These are phyloP conservation scores for Lochmaea capreae DNA, from an alignment of 2,888 invertebrate species.

Conservation along the genomic window DNA sequence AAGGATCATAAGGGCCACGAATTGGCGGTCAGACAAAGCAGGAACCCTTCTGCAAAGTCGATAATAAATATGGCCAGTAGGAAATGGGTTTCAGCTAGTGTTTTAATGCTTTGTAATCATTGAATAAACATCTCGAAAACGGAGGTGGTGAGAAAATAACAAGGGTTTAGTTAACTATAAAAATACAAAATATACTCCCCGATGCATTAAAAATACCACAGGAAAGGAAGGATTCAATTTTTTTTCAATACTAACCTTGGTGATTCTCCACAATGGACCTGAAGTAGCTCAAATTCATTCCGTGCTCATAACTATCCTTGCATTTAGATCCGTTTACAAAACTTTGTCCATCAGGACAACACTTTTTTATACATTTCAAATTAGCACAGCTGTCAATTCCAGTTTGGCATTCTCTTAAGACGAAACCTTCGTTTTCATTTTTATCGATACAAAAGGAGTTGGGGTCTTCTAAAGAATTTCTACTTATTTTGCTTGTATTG, in stretches of 20 bases:
- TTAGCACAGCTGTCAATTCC: constrained; percentile 49
- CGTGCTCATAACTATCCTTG: constrained; percentile 53
- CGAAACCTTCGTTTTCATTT: constrained; percentile 43
- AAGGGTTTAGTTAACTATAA: too few species aligned
- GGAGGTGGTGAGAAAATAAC: too few species aligned
- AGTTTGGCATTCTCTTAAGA: constrained; percentile 52
- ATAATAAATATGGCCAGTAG: too few species aligned
- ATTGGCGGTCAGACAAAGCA: too few species aligned
- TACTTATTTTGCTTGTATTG: neutral
- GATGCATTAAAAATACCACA: too few species aligned
- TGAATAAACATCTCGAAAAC: too few species aligned
- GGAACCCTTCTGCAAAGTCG: too few species aligned
- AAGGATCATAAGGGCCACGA: too few species aligned
- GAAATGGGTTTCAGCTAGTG: too few species aligned
- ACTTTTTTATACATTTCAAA: constrained; percentile 67
- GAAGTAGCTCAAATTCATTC: constrained; percentile 50
- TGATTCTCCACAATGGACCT: constrained; percentile 46
- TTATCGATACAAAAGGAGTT: constrained; percentile 48
- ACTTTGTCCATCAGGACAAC: constrained; percentile 70
- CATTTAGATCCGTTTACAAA: constrained; percentile 58
- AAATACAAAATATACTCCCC: too few species aligned
- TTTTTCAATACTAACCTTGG: constrained; percentile 47
- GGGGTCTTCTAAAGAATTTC: constrained; percentile 5
- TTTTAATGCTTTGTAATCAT: too few species aligned
- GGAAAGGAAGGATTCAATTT: neutral